A percentile compares a stretch with the other conserved stretches of the same genome.
Evolutionary conservation across 2,113 vertebrate species (phyloP).

Genomic region (Notarius lentiginosus): DNA sequence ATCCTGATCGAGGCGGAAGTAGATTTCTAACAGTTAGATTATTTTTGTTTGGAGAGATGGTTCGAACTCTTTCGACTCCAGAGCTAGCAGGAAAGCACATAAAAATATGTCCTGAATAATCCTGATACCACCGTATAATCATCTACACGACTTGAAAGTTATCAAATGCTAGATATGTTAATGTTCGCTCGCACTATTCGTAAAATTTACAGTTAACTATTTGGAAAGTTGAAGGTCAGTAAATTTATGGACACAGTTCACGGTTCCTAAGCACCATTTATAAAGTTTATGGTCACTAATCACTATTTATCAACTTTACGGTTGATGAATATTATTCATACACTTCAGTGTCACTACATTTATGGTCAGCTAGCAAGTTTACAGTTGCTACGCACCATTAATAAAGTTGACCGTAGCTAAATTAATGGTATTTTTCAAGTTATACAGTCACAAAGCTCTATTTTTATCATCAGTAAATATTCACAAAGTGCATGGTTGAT

Average conservation of each 20-base stretch:
- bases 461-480: neutral
- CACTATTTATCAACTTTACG: neutral
- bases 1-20: neutral
- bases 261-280: too few relatives aligned
- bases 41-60: neutral
- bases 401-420: neutral
- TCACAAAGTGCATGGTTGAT: too few relatives aligned
- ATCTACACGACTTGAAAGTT: neutral
- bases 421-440: neutral
- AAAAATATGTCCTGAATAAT: neutral
- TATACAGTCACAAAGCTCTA: neutral
- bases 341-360: too few relatives aligned
- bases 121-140: neutral
- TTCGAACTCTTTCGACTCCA: neutral
- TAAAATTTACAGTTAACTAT: neutral
- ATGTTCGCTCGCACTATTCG: neutral
- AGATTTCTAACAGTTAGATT: neutral
- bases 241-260: neutral
- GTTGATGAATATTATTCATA: neutral
- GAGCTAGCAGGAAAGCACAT: too few relatives aligned
- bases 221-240: neutral
- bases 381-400: neutral
- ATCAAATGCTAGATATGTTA: neutral
- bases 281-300: neutral
- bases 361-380: neutral